Percentiles rank a stretch among this genome's conserved stretches.
Evolutionary conservation across 2,888 invertebrate genomes (phyloP).

Genomic region (Eurytoma californica): DNA sequence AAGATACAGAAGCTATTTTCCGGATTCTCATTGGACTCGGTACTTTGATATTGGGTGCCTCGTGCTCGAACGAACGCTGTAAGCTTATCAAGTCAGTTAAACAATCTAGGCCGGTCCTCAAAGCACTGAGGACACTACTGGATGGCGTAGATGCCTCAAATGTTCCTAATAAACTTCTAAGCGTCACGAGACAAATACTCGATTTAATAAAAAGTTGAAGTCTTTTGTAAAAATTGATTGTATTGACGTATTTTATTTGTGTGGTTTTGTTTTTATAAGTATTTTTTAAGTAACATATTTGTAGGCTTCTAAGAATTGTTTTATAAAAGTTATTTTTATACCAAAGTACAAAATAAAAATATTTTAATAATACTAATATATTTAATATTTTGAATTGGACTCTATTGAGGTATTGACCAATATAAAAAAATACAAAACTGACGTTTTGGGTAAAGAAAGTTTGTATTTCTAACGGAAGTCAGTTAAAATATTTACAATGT

Average conservation of each 20-base stretch:
- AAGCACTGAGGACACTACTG: conserved; percentile 33
- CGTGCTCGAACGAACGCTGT: conserved; percentile 65
- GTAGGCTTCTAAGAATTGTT: too few relatives aligned
- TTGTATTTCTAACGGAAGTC: conserved; percentile 68
- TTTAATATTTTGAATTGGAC: too few relatives aligned
- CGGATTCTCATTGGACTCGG: conserved; percentile 87
- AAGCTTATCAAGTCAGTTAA: conserved; percentile 64
- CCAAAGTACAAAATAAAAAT: too few relatives aligned
- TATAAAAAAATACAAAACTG: conserved; percentile 4
- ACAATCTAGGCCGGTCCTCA: conserved; percentile 57
- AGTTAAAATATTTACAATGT: conserved; percentile 71
- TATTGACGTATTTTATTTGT: neutral
- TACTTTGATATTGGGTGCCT: conserved; percentile 76
- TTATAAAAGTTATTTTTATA: too few relatives aligned
- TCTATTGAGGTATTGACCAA: neutral
- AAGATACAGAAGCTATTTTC: conserved; percentile 85
- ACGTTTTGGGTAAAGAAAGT: conserved; percentile 65
- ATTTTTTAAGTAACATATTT: neutral
- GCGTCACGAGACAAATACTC: conserved; percentile 31
- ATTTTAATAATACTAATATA: too few relatives aligned
- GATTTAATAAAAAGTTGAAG: conserved; percentile 21
- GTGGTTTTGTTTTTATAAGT: conserved; percentile 4
- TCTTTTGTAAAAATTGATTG: neutral
- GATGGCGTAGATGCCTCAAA: conserved; percentile 26
- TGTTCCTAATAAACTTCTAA: conserved; percentile 33